phyloP scores from a whole-genome alignment of 2,113 vertebrate species.

The Setophaga petechia region DNA sequence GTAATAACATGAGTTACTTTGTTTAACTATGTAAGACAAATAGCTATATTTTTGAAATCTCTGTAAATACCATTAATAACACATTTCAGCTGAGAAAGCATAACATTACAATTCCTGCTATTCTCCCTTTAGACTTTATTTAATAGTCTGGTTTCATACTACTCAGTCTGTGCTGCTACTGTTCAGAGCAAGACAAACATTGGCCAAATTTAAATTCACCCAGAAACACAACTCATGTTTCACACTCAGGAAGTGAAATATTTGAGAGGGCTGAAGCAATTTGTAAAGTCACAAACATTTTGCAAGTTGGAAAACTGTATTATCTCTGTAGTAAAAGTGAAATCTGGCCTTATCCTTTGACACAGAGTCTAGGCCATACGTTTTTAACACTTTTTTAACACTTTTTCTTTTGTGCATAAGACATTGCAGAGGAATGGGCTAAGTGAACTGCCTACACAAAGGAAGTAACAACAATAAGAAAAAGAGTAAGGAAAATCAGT shows the following conservation, averaged over 20 bases:
- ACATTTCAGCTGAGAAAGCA: conserved; percentile 22
- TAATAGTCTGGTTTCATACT: conserved; percentile 18
- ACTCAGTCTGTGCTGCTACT: neutral
- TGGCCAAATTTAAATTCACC: neutral
- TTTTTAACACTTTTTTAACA: neutral
- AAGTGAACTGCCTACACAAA: neutral
- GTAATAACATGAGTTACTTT: neutral
- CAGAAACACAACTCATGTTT: neutral
- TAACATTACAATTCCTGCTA: neutral
- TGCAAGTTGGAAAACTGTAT: neutral
- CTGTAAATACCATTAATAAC: conserved; percentile 15
- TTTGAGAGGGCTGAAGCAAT: neutral
- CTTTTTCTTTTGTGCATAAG: neutral
- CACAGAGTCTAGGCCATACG: neutral
- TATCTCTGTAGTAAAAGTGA: neutral
- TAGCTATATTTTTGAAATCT: neutral
- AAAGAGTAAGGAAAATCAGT: neutral
- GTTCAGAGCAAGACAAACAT: conserved; percentile 14
- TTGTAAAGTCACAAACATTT: neutral
- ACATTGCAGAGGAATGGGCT: neutral
- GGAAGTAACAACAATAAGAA: neutral
- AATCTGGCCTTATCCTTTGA: neutral
- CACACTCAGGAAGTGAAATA: neutral
- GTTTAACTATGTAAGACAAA: neutral
- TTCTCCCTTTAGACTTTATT: neutral